Percentiles rank a stretch among this genome's conserved stretches.
phyloP scores from a whole-genome alignment of 2,797 vertebrate species.

The Hapalemur alaotrensis region DNA sequence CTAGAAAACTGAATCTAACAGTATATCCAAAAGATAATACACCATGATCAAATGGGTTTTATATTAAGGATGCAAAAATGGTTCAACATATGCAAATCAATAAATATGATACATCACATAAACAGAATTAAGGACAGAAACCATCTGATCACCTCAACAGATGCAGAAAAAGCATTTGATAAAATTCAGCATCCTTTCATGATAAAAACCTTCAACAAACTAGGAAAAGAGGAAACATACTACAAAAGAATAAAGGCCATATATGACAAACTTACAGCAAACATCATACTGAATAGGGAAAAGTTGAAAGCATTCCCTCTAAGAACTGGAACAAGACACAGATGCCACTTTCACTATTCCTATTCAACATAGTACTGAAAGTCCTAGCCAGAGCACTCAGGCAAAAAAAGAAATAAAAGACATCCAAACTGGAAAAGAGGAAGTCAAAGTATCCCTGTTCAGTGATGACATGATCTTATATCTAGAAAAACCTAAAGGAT shows the following conservation, averaged over 20 bases:
- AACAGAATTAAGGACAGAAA: not conserved
- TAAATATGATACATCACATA: not conserved
- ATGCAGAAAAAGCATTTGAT: not conserved
- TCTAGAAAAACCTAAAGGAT: not conserved
- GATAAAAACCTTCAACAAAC: not conserved
- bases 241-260: not conserved
- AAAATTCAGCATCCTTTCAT: not conserved
- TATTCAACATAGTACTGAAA: not conserved
- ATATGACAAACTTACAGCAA: not conserved
- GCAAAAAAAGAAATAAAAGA: not conserved
- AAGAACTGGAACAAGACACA: not conserved
- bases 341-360: not conserved
- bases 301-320: not conserved
- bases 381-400: not conserved
- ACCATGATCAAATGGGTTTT: too few species aligned
- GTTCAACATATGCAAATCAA: too few species aligned
- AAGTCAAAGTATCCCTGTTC: not conserved
- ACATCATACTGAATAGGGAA: not conserved
- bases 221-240: not conserved
- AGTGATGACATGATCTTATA: not conserved
- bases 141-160: not conserved
- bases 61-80: too few species aligned
- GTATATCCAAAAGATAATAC: too few species aligned
- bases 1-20: too few species aligned
- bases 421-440: not conserved